Base-by-base conservation (phyloP, 1,140 invertebrate genomes). In the Drosophila malerkotliana region DNA sequence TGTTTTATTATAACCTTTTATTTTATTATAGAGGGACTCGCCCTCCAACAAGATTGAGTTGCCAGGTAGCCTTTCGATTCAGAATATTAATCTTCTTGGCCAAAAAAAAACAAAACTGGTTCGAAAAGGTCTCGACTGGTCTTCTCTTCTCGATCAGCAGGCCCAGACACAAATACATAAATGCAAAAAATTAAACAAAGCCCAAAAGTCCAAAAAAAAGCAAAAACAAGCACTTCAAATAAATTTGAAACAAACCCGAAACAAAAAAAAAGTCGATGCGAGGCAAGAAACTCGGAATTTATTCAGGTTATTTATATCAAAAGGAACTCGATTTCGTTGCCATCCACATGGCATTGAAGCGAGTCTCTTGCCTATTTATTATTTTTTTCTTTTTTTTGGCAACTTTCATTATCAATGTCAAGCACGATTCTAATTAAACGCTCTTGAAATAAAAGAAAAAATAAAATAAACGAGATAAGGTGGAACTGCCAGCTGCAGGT, bases 401-500 rank as follows among this genome's bases (percentile, higher is more conserved):
- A 63, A 64, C 55, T 84, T 85, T 84, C 80, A 85, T 84, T 84
- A 84, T 84, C 80, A 84, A 84, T 84, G 80, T 85, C 81, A 85
- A 78, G 79, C 77, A 77, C 77, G 59, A 66, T 64, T 68, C 63
- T 74, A 74, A 74, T 74, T 66, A 74, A 74, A 74, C 69, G 48
- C 59, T 53, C 37, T 73, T 26, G 45, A 74, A 64, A 64, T 51
- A 24, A 41, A 28, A 67, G 47, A 30, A 30, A 24, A 69, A 68
- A 21, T 18, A 24, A 68, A 21, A 28, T 28, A 28, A 18, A 28
- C 21, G 41, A 39, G 79, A 83, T 84, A 84, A 72, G 72, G 48
- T 4, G 10, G 15, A 3, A 0, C 45, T n/a, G 34, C n/a, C 45
- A 55, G 52, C 45, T 52, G 37, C 10, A 41, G 48, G n/a, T 45